phyloP scores from a whole-genome alignment of 2,888 invertebrate genomes.

The Geotrupes spiniger region DNA sequence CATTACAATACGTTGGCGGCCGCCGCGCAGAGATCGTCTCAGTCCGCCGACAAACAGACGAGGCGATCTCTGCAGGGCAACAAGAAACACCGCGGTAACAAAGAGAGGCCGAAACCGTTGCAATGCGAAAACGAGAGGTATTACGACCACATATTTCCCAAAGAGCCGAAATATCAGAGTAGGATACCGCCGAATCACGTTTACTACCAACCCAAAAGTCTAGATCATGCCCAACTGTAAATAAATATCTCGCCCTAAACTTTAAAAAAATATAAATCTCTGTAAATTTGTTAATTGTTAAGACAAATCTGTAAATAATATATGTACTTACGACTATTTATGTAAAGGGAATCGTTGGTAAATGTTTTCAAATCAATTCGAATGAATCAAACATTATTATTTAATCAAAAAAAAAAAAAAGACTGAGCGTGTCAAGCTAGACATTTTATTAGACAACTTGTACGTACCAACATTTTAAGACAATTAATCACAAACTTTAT shows the following conservation, averaged over 20 bases:
- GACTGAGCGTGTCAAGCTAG: too few species aligned
- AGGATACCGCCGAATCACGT: constrained; percentile 31
- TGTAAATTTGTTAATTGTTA: constrained; percentile 13
- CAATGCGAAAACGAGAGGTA: constrained; percentile 61
- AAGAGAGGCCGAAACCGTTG: constrained; percentile 57
- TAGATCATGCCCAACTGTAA: constrained; percentile 50
- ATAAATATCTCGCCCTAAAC: constrained; percentile 31
- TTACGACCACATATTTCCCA: constrained; percentile 61
- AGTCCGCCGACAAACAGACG: constrained; percentile 33
- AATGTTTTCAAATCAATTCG: too few species aligned
- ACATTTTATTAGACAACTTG: too few species aligned
- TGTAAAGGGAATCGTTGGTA: background rate
- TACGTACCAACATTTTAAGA: too few species aligned
- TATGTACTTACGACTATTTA: constrained; percentile 8
- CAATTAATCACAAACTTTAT: too few species aligned
- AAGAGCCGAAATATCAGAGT: constrained; percentile 33
- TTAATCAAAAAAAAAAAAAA: too few species aligned
- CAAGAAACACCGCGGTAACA: constrained; percentile 37
- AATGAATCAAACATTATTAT: too few species aligned
- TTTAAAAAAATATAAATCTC: constrained; percentile 6
- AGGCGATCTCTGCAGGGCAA: constrained; percentile 30
- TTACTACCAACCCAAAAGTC: constrained; percentile 45
- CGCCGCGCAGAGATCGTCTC: constrained; percentile 34
- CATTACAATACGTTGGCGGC: constrained; percentile 33
- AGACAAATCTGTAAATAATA: constrained; percentile 13